These are phyloP conservation scores for Rhodinocichla rosea DNA, from an alignment of 2,113 vertebrate genomes.

Conservation along the genomic window DNA sequence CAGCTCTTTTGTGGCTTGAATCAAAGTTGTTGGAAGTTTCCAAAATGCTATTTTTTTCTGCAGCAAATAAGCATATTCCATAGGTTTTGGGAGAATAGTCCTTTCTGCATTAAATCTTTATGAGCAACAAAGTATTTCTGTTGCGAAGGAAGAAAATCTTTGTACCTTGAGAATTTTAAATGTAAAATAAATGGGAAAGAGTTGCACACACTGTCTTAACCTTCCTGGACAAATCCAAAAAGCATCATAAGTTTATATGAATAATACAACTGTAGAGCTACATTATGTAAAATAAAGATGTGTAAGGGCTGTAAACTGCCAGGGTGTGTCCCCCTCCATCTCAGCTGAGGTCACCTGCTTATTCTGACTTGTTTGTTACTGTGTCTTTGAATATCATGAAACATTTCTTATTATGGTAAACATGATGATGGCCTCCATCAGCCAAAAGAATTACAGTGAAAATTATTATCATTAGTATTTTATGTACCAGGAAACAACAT, in stretches of 20 bases:
- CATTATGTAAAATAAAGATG: neutral
- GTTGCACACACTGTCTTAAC: accelerated
- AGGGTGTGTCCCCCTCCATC: neutral
- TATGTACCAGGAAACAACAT: neutral
- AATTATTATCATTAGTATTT: neutral
- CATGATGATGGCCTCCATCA: neutral
- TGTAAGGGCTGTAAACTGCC: neutral
- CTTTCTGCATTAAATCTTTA: neutral
- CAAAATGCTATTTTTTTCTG: neutral
- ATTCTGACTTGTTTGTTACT: neutral
- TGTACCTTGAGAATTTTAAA: neutral
- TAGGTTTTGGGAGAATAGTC: neutral
- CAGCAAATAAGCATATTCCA: neutral
- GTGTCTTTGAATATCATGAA: neutral
- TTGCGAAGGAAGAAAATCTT: neutral
- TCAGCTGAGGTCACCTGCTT: neutral
- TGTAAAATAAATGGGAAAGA: neutral
- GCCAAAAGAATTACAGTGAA: neutral
- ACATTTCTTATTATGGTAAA: neutral
- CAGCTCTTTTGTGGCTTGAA: neutral
- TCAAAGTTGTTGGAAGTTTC: neutral
- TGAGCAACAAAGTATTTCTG: neutral
- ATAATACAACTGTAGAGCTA: neutral
- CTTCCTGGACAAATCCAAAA: neutral
- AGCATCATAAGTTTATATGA: neutral